Base-by-base conservation (phyloP, 2,797 vertebrate species). In the Gallinago solitaria region DNA sequence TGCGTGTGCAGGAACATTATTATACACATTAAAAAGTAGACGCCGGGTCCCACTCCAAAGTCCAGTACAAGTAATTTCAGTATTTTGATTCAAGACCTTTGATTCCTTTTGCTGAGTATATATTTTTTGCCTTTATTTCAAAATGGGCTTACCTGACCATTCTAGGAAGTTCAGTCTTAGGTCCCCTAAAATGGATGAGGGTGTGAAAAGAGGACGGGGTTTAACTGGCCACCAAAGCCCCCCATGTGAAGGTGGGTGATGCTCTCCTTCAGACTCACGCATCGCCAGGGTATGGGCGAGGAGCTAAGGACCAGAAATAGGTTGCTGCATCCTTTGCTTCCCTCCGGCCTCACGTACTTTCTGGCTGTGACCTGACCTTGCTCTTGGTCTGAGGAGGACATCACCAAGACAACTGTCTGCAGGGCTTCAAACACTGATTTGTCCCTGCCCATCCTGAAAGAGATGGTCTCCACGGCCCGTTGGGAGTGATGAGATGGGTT, bases 381-480 rank as follows among this genome's bases (percentile, higher is more conserved):
- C 9, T 56, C 12, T 77, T 69, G 56, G 18, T 5, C 33, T 56
- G 43, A 80, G 28, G 64, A 74, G 63, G 57, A 33, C 50, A 33
- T 51, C 47, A 69, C 8, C 39, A n/a, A 4, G 0, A 1, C 12
- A 39, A 5, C 39, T 45, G 76, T 61, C 54, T 82, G 27, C 27
- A 53, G 30, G 32, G 35, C 5, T 64, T 80, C 64, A n/a, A 67
- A 16, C 6, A 18, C 6, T 32, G 32, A 32, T 53, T 48, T 77
- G 9, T 32, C 32, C 27, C 12, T 19, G 12, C 14, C 3, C 18
- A 3, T 1, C 1, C 33, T 19, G 12, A 35, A 69, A 78, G 14
- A 9, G 24, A 21, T 0, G 0, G 20, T 5, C 6, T 86, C 16
- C 1, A 5, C 9, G 87, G 35, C 4, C 20, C 41, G 3, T 32